Evolutionary conservation across 2,113 vertebrate genomes (phyloP).

Genomic region (Notechis scutatus): DNA sequence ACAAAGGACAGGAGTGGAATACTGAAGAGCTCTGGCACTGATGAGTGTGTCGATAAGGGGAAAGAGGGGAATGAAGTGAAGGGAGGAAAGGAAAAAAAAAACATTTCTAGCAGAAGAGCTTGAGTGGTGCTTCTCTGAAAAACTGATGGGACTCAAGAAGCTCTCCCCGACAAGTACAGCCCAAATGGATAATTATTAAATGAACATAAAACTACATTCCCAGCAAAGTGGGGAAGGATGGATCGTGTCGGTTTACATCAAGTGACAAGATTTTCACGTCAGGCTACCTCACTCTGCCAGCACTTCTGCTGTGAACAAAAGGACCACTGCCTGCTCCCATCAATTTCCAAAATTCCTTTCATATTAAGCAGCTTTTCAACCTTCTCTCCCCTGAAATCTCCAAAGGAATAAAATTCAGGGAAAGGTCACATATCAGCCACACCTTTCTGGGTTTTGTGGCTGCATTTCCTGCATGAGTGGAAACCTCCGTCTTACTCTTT

Average conservation of each 20-base stretch:
- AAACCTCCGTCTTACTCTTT: slow-evolving; percentile 38
- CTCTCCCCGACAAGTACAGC: slow-evolving; percentile 78
- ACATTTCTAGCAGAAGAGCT: slow-evolving; percentile 77
- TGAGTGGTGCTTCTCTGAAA: slow-evolving; percentile 80
- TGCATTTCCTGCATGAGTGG: slow-evolving; percentile 52
- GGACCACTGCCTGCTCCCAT: slow-evolving; percentile 61
- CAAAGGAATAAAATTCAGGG: slow-evolving; percentile 58
- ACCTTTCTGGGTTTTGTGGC: slow-evolving; percentile 59
- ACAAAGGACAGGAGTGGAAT: slow-evolving; percentile 98
- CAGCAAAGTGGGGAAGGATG: slow-evolving; percentile 68
- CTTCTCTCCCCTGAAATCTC: slow-evolving; percentile 60
- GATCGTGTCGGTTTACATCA: slow-evolving; percentile 64
- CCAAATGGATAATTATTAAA: slow-evolving; percentile 83
- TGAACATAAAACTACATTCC: slow-evolving; percentile 77
- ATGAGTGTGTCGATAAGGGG: slow-evolving; percentile 83
- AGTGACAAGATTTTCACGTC: slow-evolving; percentile 68
- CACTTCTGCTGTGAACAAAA: slow-evolving; percentile 57
- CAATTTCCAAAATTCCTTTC: slow-evolving; percentile 68
- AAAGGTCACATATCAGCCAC: slow-evolving; percentile 65
- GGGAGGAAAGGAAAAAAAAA: slow-evolving; percentile 75
- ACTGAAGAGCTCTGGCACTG: slow-evolving; percentile 92
- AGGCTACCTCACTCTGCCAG: slow-evolving; percentile 57
- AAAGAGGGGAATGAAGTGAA: slow-evolving; percentile 75
- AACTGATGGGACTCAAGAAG: slow-evolving; percentile 79
- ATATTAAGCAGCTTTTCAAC: slow-evolving; percentile 55